Evolutionary conservation across 2,797 vertebrate genomes (phyloP), one percentile per base, ranked within the genome.

Genomic region (Platalea minor): DNA sequence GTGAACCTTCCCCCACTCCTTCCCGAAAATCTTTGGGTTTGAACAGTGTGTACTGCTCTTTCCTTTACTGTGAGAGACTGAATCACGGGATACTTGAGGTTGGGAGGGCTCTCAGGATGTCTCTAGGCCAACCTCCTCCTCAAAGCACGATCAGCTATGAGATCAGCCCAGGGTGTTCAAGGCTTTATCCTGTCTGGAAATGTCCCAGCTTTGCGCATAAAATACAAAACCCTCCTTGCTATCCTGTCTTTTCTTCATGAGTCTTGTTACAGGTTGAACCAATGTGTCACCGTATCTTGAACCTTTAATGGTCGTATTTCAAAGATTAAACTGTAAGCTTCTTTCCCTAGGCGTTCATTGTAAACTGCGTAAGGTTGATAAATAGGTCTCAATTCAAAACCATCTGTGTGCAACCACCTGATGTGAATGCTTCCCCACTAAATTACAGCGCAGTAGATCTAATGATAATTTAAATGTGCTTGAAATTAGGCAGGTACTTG

Each of bases 341-440:
- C 31, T 77, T 74, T 41, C 33, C 28, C n/a, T 37, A 37, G 24
- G 29, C 73, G 4, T 13, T 90, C 6, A 28, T 1, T 54, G 76
- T 74, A 63, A 93, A 80, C 14, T 25, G 13, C 35, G 9, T 50
- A 67, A 85, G 20, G 43, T 8, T 75, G n/a, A 25, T 53, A 28
- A 90, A 77, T 4, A 68, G n/a, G 19, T 65, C 50, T 67, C 23
- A 19, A 9, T 64, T 76, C 23, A 91, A 85, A 84, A 78, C 41
- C 1, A 0, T 12, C 17, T 1, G 1, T 24, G 7, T 51, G 25
- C 61, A 68, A 45, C 10, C 24, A 56, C 19, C n/a, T 41, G n/a
- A 51, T 26, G 25, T 45, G 43, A 69, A 70, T 21, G 10, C 70
- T 41, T 70, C 25, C 31, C 20, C n/a, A 5, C 37, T 69, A 88